Percentiles rank a stretch among this genome's conserved stretches.
These are phyloP conservation scores for Portunus trituberculatus DNA, from an alignment of 1,140 invertebrate genomes.

Conservation along the genomic window DNA sequence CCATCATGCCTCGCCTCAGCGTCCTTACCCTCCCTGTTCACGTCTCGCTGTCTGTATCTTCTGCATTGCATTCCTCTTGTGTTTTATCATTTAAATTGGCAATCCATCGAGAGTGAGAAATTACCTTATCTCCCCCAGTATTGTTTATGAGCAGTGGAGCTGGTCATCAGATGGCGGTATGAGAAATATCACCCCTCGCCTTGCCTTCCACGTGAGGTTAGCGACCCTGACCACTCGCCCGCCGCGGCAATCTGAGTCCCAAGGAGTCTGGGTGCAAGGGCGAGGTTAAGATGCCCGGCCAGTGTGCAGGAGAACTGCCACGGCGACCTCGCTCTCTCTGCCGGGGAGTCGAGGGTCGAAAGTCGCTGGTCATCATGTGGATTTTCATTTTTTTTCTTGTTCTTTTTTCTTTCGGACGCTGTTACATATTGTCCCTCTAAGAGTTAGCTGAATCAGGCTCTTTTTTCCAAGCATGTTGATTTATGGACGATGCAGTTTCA, in stretches of 20 bases:
- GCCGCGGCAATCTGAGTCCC: neutral
- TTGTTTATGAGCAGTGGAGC: neutral
- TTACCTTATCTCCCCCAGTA: neutral
- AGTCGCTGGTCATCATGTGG: neutral
- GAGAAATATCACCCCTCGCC: neutral
- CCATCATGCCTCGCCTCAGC: neutral
- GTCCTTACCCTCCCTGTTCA: neutral
- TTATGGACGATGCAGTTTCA: slow-evolving; percentile 14
- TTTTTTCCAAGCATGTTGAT: slow-evolving; percentile 1
- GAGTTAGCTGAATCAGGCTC: neutral
- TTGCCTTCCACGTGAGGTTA: slow-evolving; percentile 20
- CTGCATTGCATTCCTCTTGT: slow-evolving; percentile 2
- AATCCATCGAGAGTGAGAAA: slow-evolving; percentile 21
- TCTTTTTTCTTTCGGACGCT: neutral
- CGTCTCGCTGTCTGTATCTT: neutral
- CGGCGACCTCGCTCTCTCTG: slow-evolving; percentile 6
- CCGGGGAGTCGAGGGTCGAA: neutral
- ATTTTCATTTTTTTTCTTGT: neutral
- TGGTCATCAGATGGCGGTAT: slow-evolving; percentile 20
- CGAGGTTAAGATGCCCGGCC: neutral
- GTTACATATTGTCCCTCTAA: slow-evolving; percentile 12
- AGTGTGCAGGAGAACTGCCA: neutral
- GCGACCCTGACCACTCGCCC: neutral
- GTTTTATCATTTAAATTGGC: slow-evolving; percentile 24
- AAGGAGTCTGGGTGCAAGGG: neutral